Base-by-base conservation (phyloP, 2,888 invertebrate genomes). In the Antheraea assamensis region DNA sequence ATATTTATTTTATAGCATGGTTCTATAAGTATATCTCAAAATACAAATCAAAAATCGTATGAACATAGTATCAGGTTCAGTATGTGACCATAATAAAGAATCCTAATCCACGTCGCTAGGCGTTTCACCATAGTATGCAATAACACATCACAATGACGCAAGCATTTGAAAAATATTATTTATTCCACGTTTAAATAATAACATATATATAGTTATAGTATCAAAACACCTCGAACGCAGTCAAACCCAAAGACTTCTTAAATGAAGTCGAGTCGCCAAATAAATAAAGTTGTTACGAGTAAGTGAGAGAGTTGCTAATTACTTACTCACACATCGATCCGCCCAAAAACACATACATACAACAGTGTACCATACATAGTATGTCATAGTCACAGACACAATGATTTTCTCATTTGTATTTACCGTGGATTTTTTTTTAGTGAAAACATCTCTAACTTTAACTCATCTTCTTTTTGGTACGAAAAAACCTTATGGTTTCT, bases 231-330 rank as follows among this genome's bases (percentile, higher is more conserved):
- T 73, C 7, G 1, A 49, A 74, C 81, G 58, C 8, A 4, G 72
- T 82, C 78, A 71, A 31, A 76, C 66, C 68, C 70, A 76, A 78
- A 83, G 83, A 88, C 85, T 85, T 89, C 87, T 88, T 83, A 91
- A 90, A 90, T 85, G 89, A 84, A 91, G 90, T 85, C 86, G 89
- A 90, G 87, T 89, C 87, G 79, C 85, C 87, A 91, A 91, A 92
- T 92, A 92, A 92, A 91, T 91, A 91, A 92, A 92, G 86, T 91
- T 88, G 86, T 85, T 85, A 83, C 80, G 83, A 80, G 85, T 85
- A 86, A 86, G 88, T 86, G 88, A 64, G 88, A 86, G 89, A 89
- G 88, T 89, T 83, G 80, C 88, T 92, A 92, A 93, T 92, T 92
- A 93, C 89, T 84, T 87, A 87, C 81, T 79, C 70, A 75, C 47